Percentiles rank a stretch among this genome's conserved stretches.
Evolutionary conservation across 1,140 invertebrate genomes (phyloP).

Genomic region (Riptortus pedestris): DNA sequence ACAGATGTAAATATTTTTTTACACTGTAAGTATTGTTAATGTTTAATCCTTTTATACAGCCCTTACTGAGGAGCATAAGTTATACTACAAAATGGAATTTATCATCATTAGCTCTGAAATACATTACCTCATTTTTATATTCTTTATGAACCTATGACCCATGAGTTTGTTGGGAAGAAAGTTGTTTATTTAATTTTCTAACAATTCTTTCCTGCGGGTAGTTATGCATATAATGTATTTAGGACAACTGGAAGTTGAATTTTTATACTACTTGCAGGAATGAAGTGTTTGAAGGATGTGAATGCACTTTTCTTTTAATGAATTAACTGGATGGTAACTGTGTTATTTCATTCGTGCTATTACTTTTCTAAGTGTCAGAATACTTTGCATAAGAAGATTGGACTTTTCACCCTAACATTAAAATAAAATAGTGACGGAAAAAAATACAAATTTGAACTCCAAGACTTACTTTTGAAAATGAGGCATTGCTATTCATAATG

Average conservation of each 20-base stretch:
- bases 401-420: constrained; percentile 7
- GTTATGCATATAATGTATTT: not conserved
- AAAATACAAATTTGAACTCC: not conserved
- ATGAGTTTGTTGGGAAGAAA: not conserved
- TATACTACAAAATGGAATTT: not conserved
- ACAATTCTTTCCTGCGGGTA: constrained; percentile 2
- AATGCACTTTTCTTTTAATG: not conserved
- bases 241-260: not conserved
- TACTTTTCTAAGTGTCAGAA: too few relatives aligned
- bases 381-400: too few relatives aligned
- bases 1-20: constrained; percentile 19
- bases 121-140: constrained; percentile 16
- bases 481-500: constrained; percentile 1
- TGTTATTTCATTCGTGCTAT: too few relatives aligned
- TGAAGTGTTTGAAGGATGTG: constrained; percentile 1
- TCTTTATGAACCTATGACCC: constrained; percentile 9
- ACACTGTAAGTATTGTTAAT: constrained; percentile 17
- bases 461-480: not conserved
- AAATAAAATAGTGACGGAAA: not conserved
- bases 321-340: not conserved
- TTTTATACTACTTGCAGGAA: not conserved
- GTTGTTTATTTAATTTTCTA: not conserved
- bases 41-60: constrained; percentile 12
- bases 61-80: constrained; percentile 2
- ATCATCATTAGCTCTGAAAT: constrained; percentile 4